Evolutionary conservation across 2,113 vertebrate species (phyloP).

Genomic region (Chrysochloris asiatica): DNA sequence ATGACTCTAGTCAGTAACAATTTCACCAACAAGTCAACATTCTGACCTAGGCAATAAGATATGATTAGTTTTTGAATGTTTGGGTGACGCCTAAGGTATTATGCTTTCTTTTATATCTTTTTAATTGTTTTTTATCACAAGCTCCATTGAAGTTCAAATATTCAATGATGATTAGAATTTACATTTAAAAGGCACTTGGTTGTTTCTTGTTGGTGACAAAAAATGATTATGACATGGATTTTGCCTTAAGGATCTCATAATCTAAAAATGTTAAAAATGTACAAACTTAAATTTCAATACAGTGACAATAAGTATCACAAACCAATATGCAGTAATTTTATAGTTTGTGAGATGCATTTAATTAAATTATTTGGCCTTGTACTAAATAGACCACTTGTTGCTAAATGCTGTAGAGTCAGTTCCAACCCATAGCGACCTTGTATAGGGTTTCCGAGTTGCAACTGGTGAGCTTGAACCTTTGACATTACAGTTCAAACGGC

Average conservation of each 20-base stretch:
- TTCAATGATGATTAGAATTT: not conserved
- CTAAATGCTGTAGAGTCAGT: too few relatives aligned
- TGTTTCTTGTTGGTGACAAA: slow-evolving; percentile 20
- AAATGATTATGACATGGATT: not conserved
- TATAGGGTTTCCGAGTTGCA: too few relatives aligned
- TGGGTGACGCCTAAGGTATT: not conserved
- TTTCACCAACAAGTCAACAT: not conserved
- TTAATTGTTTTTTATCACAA: not conserved
- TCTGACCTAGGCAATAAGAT: not conserved
- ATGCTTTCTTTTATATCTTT: not conserved
- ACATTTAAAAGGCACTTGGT: not conserved
- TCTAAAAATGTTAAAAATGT: not conserved
- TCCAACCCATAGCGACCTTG: too few relatives aligned
- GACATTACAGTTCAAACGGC: too few relatives aligned
- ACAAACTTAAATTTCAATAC: not conserved
- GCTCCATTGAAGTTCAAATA: not conserved
- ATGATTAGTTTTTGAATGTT: not conserved
- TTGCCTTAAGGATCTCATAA: not conserved
- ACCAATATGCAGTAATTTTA: not conserved
- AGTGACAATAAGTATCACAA: not conserved
- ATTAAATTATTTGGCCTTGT: not conserved
- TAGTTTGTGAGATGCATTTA: not conserved
- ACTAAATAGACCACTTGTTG: slow-evolving; percentile 47
- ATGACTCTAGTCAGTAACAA: not conserved
- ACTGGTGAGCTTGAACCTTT: too few relatives aligned